phyloP scores from a whole-genome alignment of 1,140 invertebrate species.

The Harpegnathos saltator region DNA sequence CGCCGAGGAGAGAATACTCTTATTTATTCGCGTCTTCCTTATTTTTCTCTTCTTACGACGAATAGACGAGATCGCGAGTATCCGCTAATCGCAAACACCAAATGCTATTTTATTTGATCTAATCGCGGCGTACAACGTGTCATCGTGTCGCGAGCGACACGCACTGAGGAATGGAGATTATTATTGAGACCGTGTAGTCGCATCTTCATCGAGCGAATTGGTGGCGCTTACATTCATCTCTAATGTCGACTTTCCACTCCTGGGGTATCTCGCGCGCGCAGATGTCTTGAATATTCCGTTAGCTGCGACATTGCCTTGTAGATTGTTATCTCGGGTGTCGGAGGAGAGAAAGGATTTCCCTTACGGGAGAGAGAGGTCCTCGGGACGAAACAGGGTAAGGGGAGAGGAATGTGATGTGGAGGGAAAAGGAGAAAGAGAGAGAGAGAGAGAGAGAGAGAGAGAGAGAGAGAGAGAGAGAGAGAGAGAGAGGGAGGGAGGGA shows the following conservation, averaged over 20 bases:
- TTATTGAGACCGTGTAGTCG: background rate
- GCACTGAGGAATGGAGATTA: background rate
- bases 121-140: background rate
- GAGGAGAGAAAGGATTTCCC: slow-evolving; percentile 65
- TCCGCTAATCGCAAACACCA: background rate
- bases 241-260: slow-evolving; percentile 55
- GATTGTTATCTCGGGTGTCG: slow-evolving; percentile 71
- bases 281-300: slow-evolving; percentile 66
- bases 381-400: slow-evolving; percentile 79
- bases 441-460: background rate
- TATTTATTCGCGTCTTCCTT: background rate
- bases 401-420: slow-evolving; percentile 27
- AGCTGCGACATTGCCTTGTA: slow-evolving; percentile 71
- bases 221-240: slow-evolving; percentile 35
- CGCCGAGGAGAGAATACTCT: background rate
- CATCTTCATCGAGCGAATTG: slow-evolving; percentile 11
- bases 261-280: slow-evolving; percentile 59
- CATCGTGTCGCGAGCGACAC: background rate
- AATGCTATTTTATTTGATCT: background rate
- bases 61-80: background rate
- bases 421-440: slow-evolving; percentile 7
- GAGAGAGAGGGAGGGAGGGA: no score
- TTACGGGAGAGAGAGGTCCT: slow-evolving; percentile 69
- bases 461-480: background rate
- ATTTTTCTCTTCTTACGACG: background rate